Evolutionary conservation across 2,888 invertebrate species (phyloP).

Genomic region (Platerodrilus igneus): DNA sequence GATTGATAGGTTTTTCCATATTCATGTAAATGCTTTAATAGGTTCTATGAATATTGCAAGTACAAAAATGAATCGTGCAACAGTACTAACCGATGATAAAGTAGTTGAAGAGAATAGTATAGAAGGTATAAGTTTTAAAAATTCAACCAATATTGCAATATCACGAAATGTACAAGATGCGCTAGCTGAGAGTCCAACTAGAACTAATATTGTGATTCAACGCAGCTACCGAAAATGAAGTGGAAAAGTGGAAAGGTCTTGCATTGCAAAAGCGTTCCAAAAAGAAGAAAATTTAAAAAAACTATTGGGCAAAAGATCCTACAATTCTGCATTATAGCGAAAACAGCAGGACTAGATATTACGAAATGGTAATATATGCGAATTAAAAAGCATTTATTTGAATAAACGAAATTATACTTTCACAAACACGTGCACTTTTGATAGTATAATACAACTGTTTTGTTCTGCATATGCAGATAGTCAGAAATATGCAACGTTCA

Average conservation of each 20-base stretch:
- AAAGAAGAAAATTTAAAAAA: not conserved
- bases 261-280: not conserved
- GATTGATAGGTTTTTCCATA: not conserved
- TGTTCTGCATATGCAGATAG: not conserved
- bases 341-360: conserved; percentile 3
- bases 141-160: no score
- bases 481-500: no score
- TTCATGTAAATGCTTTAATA: not conserved
- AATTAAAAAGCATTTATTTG: conserved; percentile 1
- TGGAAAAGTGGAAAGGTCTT: conserved; percentile 6
- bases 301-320: conserved; percentile 4
- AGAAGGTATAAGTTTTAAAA: no score
- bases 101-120: no score
- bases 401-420: conserved; percentile 1
- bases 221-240: no score
- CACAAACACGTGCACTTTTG: conserved; percentile 1
- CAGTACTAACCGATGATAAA: no score
- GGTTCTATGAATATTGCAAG: conserved; percentile 5
- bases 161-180: no score
- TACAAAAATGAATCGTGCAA: no score
- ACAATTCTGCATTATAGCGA: conserved; percentile 7
- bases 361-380: conserved; percentile 2
- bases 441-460: not conserved
- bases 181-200: no score
- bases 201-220: no score